Evolutionary conservation across 2,888 invertebrate genomes (phyloP).

Genomic region (Cheilosia urbana): DNA sequence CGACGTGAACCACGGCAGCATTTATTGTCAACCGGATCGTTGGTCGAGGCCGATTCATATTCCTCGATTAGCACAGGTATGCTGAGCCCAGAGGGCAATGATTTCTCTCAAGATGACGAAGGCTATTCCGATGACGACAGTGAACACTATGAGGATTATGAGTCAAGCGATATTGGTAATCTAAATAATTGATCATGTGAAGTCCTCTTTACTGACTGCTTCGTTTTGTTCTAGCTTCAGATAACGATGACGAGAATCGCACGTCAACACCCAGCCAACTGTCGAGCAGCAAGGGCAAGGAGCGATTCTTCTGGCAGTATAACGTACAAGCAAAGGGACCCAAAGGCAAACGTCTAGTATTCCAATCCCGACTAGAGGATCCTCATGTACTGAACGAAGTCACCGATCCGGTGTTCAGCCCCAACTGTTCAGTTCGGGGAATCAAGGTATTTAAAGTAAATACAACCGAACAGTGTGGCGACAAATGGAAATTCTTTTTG

Average conservation of each 20-base stretch:
- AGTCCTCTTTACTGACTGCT: background rate
- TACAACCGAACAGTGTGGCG: constrained; percentile 75
- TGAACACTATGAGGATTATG: constrained; percentile 92
- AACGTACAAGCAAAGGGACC: constrained; percentile 99
- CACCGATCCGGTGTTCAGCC: constrained; percentile 98
- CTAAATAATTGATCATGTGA: constrained; percentile 37
- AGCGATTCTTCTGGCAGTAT: constrained; percentile 98
- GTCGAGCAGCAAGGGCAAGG: constrained; percentile 86
- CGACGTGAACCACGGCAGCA: constrained; percentile 94
- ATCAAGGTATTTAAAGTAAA: constrained; percentile 88
- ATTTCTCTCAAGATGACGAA: constrained; percentile 92
- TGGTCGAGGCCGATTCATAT: constrained; percentile 93
- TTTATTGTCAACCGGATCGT: constrained; percentile 92
- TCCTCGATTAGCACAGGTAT: constrained; percentile 93
- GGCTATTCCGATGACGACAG: constrained; percentile 93
- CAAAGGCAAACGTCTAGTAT: constrained; percentile 94
- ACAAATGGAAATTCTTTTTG: constrained; percentile 41
- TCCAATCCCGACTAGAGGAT: constrained; percentile 94
- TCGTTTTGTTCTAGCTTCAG: constrained; percentile 77
- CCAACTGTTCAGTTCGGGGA: constrained; percentile 94
- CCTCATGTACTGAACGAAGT: constrained; percentile 95
- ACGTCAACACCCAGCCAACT: constrained; percentile 80
- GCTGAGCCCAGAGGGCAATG: constrained; percentile 91
- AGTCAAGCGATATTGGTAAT: constrained; percentile 90
- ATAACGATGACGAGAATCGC: constrained; percentile 82